Percentiles rank a stretch among this genome's conserved stretches.
phyloP scores from a whole-genome alignment of 1,140 invertebrate species.

The Stegodyphus dumicola region DNA sequence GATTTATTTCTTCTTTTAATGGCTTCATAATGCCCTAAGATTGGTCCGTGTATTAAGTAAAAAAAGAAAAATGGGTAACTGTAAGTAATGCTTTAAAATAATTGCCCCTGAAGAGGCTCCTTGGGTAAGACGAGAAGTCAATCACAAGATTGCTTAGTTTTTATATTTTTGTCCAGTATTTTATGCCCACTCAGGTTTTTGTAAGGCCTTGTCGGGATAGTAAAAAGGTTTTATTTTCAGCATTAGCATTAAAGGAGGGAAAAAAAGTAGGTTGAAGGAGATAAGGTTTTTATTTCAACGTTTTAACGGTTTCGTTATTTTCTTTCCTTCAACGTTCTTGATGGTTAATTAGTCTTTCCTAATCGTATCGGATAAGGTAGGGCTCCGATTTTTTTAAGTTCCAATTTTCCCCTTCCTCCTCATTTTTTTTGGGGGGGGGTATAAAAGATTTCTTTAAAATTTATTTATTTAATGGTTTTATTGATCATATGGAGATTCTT shows the following conservation, averaged over 20 bases:
- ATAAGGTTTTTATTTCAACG: conserved; percentile 38
- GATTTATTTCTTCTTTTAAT: too few species aligned
- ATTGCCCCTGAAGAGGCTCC: too few species aligned
- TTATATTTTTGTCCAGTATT: too few species aligned
- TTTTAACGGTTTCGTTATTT: conserved; percentile 28
- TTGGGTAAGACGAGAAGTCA: too few species aligned
- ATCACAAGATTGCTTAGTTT: too few species aligned
- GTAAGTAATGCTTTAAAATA: too few species aligned
- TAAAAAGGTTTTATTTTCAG: background rate
- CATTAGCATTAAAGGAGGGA: conserved; percentile 27
- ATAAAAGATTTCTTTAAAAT: conserved; percentile 12
- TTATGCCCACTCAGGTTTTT: too few species aligned
- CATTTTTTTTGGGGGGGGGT: background rate
- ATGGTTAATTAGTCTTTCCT: conserved; percentile 58
- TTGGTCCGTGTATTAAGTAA: too few species aligned
- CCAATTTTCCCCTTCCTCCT: conserved; percentile 13
- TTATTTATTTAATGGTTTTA: conserved; percentile 51
- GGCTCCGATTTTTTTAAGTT: background rate
- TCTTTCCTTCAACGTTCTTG: background rate
- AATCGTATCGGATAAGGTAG: conserved; percentile 53
- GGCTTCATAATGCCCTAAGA: too few species aligned
- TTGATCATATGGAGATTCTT: conserved; percentile 31
- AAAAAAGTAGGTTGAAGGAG: background rate
- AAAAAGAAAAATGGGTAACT: too few species aligned
- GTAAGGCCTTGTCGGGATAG: background rate